phyloP scores from a whole-genome alignment of 2,797 vertebrate species.

The Antennarius maculatus region DNA sequence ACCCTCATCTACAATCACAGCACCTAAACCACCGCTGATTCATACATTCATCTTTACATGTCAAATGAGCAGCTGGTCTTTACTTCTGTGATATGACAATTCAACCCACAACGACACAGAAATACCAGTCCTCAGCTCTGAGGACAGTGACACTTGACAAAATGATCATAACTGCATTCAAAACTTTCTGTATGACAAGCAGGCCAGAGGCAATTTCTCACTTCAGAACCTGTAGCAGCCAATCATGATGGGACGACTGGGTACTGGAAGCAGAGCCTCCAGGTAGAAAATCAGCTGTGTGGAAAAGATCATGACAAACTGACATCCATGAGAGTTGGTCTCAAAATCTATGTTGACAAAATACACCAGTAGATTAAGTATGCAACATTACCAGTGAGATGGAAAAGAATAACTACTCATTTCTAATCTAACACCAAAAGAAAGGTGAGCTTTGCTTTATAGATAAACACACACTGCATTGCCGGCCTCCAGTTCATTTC shows the following conservation, averaged over 20 bases:
- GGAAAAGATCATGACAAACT: background rate
- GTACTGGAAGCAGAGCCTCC: constrained; percentile 29
- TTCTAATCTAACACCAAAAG: background rate
- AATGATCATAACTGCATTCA: constrained; percentile 35
- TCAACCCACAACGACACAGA: background rate
- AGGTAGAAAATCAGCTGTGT: background rate
- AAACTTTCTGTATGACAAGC: constrained; percentile 48
- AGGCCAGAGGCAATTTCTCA: constrained; percentile 63
- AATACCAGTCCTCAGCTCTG: background rate
- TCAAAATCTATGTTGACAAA: background rate
- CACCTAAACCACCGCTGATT: background rate
- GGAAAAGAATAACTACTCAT: background rate
- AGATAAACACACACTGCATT: background rate
- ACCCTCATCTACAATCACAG: too few relatives aligned
- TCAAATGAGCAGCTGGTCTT: background rate
- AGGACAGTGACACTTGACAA: constrained; percentile 26
- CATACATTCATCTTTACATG: background rate
- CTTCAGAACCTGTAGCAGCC: constrained; percentile 51
- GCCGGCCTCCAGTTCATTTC: background rate
- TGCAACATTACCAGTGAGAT: background rate
- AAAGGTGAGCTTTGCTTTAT: constrained; percentile 7
- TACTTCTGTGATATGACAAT: constrained; percentile 26
- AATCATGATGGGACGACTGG: constrained; percentile 14
- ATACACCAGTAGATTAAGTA: background rate
- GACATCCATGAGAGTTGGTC: background rate